Base-by-base conservation (phyloP, 2,888 invertebrate species). In the Drosophila seclusa region DNA sequence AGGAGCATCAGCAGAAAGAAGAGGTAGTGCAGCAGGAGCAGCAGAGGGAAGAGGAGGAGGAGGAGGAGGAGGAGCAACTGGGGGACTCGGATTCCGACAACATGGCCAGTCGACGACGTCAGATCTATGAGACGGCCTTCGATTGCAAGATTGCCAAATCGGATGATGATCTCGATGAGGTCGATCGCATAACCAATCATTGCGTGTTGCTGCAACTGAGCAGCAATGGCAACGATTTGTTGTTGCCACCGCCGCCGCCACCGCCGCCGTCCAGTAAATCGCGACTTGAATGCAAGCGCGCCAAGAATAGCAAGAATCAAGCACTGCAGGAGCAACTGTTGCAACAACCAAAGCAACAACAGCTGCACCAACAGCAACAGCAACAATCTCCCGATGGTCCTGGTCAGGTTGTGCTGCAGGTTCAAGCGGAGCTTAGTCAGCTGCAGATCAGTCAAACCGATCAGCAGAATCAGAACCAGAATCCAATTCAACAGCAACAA, bases 81-180 rank as follows among this genome's bases (percentile, higher is more conserved):
- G 71, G 40, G 1, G 80, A 83, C 6, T 70, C 70, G 32, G 83
- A 79, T 18, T 80, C 81, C 0, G 87, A 90, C 90, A 87, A 84
- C 74, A 87, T 87, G 87, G 87, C 87, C 27, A 89, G 87, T 52
- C 94, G 95, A 67, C 95, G 95, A 92, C 95, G 96, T 89, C 96
- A 96, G 93, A 95, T 97, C 65, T 97, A 97, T 93, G 97, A 97
- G 93, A 97, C 97, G 66, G 97, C 97, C 68, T 97, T 97, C 93
- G 97, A 97, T 93, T 97, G 97, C 93, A 97, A 97, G 93, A 95
- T 97, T 89, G 96, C 96, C 91, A 96, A 96, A 78, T 97, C 97
- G 11, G 96, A 96, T 85, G 96, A 96, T 87, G 95, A 96, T 82
- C 96, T 97, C 83, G 94, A 97, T 91, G 97, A 97, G 90, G 95